Conservation (phyloP, 1,140 invertebrate species). For the Drosophila bifasciata region DNA sequence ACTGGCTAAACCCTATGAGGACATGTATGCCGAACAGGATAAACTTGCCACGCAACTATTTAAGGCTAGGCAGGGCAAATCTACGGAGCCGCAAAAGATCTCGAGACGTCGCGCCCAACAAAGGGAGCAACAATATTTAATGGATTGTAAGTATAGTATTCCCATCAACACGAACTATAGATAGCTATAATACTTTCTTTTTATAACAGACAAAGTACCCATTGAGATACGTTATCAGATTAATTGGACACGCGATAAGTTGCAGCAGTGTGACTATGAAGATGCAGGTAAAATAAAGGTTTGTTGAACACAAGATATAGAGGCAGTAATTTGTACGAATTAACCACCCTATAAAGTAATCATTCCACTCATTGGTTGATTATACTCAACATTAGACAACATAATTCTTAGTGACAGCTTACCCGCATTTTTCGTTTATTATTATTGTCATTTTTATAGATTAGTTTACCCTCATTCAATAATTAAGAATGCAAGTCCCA, state of each 20-base stretch:
- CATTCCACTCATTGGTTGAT: no score
- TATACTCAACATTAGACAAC: no score
- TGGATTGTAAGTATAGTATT: constrained; percentile 33
- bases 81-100: neutral
- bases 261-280: constrained; percentile 28
- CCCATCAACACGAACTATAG: no score
- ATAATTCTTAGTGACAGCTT: no score
- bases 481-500: no score
- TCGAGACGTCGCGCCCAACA: constrained; percentile 3
- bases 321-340: neutral
- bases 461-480: no score
- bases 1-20: constrained; percentile 19
- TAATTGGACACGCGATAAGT: constrained; percentile 31
- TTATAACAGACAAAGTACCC: constrained; percentile 22
- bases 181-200: no score
- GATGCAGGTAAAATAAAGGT: neutral
- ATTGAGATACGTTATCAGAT: constrained; percentile 56
- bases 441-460: no score
- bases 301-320: constrained; percentile 1
- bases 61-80: constrained; percentile 4
- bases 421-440: no score
- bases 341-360: no score
- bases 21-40: neutral
- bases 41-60: constrained; percentile 3
- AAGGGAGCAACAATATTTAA: constrained; percentile 8